Base-by-base conservation (phyloP, 2,797 vertebrate species). In the Enteromius viviparus region DNA sequence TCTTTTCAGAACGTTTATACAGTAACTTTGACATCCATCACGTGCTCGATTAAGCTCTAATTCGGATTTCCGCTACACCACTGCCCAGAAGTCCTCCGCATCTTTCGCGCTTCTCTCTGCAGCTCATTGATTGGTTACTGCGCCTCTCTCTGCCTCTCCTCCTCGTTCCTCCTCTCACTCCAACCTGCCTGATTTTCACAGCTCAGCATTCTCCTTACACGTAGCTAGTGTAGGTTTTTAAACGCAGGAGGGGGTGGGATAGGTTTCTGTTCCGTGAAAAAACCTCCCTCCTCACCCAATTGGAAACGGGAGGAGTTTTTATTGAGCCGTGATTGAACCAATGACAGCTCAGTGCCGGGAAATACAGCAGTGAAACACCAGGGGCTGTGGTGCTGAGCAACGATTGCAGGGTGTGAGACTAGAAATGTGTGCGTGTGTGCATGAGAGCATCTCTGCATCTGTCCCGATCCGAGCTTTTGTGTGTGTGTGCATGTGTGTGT, bases 301-400 rank as follows among this genome's bases (percentile, higher is more conserved):
- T 91, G 90, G 89, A 92, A 90, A 90, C 85, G 80, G 86, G 89
- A 47, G 86, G 84, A 80, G 70, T 86, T 92, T 92, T 93, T 92
- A 92, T 90, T 92, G 93, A 93, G 90, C 78, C 66, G 87, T 85
- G 88, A 75, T 29, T 88, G 80, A 88, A 79, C 95, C 94, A 95
- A 95, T 95, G 89, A 93, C 88, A 32, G 37, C 40, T 71, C 91
- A 91, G 92, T 91, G 91, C 93, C 92, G 93, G 93, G 91, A 94
- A 94, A 94, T 93, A 94, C 94, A 95, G 94, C 94, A 94, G 93
- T 87, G 90, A 87, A 93, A 85, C 91, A 91, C 91, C 90, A 89
- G 68, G 88, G 89, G 79, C 89, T 89, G 87, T 87, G 90, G 88
- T 90, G 89, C 90, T 89, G 85, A 88, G 87, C 89, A 89, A 89